These are phyloP conservation scores for Lanistes nyassanus DNA, from an alignment of 1,140 invertebrate genomes.

Conservation along the genomic window DNA sequence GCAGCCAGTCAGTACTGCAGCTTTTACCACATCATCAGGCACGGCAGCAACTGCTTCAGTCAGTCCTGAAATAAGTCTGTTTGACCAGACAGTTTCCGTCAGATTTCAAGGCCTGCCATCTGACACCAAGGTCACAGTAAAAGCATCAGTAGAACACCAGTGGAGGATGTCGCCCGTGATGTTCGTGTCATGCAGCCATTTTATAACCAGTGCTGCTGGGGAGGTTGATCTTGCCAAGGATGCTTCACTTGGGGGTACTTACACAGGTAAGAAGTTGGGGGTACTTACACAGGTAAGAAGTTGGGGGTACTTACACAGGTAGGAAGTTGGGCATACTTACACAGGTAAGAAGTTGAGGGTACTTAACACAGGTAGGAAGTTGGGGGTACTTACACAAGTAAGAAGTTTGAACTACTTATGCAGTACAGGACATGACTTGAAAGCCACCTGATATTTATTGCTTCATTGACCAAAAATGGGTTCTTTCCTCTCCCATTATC, in stretches of 20 bases:
- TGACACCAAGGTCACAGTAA: constrained; percentile 18
- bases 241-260: constrained; percentile 26
- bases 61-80: constrained; percentile 18
- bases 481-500: not conserved
- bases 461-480: constrained; percentile 2
- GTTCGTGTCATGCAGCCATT: constrained; percentile 30
- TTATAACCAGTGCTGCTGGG: constrained; percentile 24
- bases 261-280: constrained; percentile 20
- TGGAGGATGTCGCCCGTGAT: not conserved
- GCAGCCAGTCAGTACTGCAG: no score
- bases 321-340: constrained; percentile 26
- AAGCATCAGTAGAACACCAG: constrained; percentile 9
- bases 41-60: not conserved
- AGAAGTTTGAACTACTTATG: not conserved
- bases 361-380: no score
- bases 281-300: constrained; percentile 30
- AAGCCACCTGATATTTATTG: not conserved
- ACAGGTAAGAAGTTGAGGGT: constrained; percentile 19
- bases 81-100: constrained; percentile 20
- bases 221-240: constrained; percentile 29
- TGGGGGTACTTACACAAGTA: not conserved
- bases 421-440: not conserved
- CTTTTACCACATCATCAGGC: no score
- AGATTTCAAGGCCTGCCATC: constrained; percentile 15
- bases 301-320: constrained; percentile 31